Conservation (phyloP, 2,888 invertebrate species). For the Schizotus pectinicornis region DNA sequence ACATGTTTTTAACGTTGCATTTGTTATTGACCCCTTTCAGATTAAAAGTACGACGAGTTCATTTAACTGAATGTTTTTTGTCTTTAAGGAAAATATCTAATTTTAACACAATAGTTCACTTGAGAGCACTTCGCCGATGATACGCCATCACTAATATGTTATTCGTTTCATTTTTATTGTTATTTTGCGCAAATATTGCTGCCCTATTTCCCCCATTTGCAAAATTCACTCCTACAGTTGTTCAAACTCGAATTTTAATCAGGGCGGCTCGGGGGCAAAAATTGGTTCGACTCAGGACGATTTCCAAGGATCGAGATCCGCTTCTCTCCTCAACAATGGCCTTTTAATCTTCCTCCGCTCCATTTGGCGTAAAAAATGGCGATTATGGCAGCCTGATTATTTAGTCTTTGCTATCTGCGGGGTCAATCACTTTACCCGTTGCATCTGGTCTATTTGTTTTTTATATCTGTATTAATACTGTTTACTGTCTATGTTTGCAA, state of each 20-base stretch:
- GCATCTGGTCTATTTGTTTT: slow-evolving; percentile 56
- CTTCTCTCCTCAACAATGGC: slow-evolving; percentile 7
- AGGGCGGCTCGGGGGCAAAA: no score
- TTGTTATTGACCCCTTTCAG: slow-evolving; percentile 55
- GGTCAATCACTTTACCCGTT: slow-evolving; percentile 53
- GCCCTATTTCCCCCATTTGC: neutral
- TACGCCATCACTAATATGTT: slow-evolving; percentile 13
- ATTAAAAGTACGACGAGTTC: slow-evolving; percentile 51
- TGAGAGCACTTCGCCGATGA: slow-evolving; percentile 42
- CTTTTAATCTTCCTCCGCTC: slow-evolving; percentile 26
- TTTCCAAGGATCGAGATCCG: no score
- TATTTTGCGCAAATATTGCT: slow-evolving; percentile 1
- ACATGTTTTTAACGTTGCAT: slow-evolving; percentile 44
- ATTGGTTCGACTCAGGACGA: no score
- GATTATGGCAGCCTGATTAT: slow-evolving; percentile 40
- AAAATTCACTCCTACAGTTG: slow-evolving; percentile 10
- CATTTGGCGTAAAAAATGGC: slow-evolving; percentile 35
- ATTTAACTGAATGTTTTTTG: slow-evolving; percentile 50
- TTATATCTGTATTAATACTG: slow-evolving; percentile 50
- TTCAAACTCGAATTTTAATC: no score
- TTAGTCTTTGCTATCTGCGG: slow-evolving; percentile 41
- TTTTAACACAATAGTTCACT: slow-evolving; percentile 51
- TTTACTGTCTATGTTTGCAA: slow-evolving; percentile 53
- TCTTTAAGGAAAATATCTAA: slow-evolving; percentile 47
- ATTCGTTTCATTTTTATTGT: slow-evolving; percentile 14